Base-by-base conservation (phyloP, 2,888 invertebrate species). In the Pilophorus perplexus region DNA sequence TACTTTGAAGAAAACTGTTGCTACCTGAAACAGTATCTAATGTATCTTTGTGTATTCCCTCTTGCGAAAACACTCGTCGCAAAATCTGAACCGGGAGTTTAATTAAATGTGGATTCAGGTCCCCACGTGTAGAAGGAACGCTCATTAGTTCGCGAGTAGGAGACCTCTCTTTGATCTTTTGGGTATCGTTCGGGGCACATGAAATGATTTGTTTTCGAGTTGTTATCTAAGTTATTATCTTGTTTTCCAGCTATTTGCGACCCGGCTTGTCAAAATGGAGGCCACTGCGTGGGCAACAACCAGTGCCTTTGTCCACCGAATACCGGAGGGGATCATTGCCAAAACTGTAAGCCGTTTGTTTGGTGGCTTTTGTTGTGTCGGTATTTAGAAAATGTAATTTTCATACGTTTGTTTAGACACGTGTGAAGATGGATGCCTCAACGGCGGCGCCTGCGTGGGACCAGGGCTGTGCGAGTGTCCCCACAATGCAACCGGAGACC, bases 401-500 rank as follows among this genome's bases (percentile, higher is more conserved):
- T 38, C 3, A 38, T 38, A n/a, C 12, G 3, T 12, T 46, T 20
- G 68, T 60, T 14, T 74, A 78, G 79, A 77, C 46, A 73, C 77
- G 1, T 80, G 80, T 71, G 70, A 72, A 10, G 76, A 75, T 2
- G 70, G 75, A 0, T 80, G 80, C 73, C 71, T 74, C 66, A 78
- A 80, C 72, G 78, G 76, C 2, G 80, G 80, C 2, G 71, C 73
- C 6, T 80, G 80, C 72, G 71, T 77, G 2, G 74, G 75, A 2
- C 77, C 78, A 1, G 77, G 78, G 48, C 73, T 75, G 55, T 80
- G 80, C 71, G 74, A 76, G 38, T 80, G 80, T 71, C 77, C 78
- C 0, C 74, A 74, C 37, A 74, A 75, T 66, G 74, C 73, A 42
- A 74, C 75, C 25, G 77, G 77, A 1, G 69, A 73, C 12, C 69